A percentile compares a stretch with the other conserved stretches of the same genome.
These are phyloP conservation scores for Gadopsis marmoratus DNA, from an alignment of 2,797 vertebrate genomes.

Conservation along the genomic window DNA sequence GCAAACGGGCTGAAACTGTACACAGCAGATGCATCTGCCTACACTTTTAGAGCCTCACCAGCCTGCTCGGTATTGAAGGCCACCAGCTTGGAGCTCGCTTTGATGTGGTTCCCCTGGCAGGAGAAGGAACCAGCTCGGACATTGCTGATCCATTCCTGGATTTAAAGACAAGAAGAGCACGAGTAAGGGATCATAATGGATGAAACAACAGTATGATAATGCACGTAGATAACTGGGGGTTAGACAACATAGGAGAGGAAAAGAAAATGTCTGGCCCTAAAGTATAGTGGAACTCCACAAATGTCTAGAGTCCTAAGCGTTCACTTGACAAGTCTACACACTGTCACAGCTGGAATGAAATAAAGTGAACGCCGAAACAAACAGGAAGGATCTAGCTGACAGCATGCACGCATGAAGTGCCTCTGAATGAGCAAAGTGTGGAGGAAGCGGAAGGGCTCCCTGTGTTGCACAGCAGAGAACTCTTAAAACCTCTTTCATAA, in stretches of 20 bases:
- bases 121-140: conserved; percentile 83
- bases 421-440: conserved; percentile 51
- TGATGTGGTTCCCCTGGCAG: conserved; percentile 90
- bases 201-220: not conserved
- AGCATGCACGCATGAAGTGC: conserved; percentile 8
- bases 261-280: not conserved
- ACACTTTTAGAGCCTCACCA: conserved; percentile 80
- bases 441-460: conserved; percentile 76
- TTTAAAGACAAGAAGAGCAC: conserved; percentile 26
- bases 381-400: conserved; percentile 76
- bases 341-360: conserved; percentile 21
- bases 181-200: not conserved
- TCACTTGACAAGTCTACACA: conserved; percentile 37
- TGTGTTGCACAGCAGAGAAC: conserved; percentile 56
- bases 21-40: not conserved
- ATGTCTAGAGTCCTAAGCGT: conserved; percentile 23
- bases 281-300: not conserved
- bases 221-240: not conserved
- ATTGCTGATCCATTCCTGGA: conserved; percentile 91
- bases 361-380: conserved; percentile 36
- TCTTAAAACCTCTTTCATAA: conserved; percentile 71
- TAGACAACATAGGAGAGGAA: not conserved
- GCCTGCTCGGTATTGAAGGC: conserved; percentile 89
- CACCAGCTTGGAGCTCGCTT: conserved; percentile 88
- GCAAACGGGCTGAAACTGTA: not conserved